Conservation (phyloP, 2,888 invertebrate genomes). For the Cerceris ruficornis region DNA sequence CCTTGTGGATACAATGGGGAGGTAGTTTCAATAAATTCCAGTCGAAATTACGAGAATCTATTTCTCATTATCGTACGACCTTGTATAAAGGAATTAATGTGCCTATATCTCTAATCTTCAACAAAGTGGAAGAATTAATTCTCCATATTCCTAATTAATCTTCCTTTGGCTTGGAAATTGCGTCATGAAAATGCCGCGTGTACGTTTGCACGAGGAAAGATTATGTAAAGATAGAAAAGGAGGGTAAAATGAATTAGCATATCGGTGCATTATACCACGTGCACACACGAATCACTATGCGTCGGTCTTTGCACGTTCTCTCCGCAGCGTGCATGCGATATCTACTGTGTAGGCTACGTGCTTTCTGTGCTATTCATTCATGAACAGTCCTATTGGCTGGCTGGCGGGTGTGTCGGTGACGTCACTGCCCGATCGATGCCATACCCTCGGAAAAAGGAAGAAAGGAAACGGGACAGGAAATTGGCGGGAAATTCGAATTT, state of each 20-base stretch:
- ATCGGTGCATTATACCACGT: slow-evolving; percentile 37
- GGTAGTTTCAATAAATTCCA: background rate
- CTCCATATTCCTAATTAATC: too few relatives aligned
- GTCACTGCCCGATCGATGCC: slow-evolving; percentile 72
- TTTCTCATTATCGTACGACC: too few relatives aligned
- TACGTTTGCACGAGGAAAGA: background rate
- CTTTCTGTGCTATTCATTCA: slow-evolving; percentile 66
- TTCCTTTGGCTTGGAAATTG: too few relatives aligned
- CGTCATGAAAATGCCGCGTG: background rate
- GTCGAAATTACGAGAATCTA: background rate
- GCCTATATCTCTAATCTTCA: too few relatives aligned
- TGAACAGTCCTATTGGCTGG: slow-evolving; percentile 68
- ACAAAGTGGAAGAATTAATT: too few relatives aligned
- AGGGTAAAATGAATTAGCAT: background rate
- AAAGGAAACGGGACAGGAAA: slow-evolving; percentile 25
- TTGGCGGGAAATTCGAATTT: slow-evolving; percentile 62
- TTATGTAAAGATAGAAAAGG: slow-evolving; percentile 1
- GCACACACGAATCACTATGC: slow-evolving; percentile 54
- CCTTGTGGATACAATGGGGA: background rate
- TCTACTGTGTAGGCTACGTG: slow-evolving; percentile 11
- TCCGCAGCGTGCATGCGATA: slow-evolving; percentile 25
- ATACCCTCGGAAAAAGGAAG: slow-evolving; percentile 31
- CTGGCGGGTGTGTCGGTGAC: slow-evolving; percentile 75
- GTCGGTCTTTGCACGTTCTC: slow-evolving; percentile 47
- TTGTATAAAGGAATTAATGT: too few relatives aligned